Evolutionary conservation across 2,113 vertebrate genomes (phyloP).

Genomic region (Morone saxatilis): DNA sequence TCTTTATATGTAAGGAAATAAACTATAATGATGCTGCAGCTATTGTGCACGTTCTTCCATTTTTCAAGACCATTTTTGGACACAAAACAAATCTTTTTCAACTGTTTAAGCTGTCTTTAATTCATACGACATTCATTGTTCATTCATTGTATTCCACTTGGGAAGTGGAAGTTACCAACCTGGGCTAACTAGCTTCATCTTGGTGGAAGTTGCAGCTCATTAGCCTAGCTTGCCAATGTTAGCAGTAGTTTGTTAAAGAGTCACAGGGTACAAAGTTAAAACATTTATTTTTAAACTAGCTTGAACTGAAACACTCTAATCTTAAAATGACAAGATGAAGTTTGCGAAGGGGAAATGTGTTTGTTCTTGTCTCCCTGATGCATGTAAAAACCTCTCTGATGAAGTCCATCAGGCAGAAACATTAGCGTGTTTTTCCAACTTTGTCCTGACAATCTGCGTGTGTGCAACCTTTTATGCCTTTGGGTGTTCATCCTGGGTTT

Average conservation of each 20-base stretch:
- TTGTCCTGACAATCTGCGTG: too few relatives aligned
- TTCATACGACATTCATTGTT: neutral
- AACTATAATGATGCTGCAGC: neutral
- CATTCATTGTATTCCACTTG: neutral
- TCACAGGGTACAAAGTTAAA: too few relatives aligned
- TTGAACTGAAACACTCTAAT: neutral
- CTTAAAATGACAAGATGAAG: neutral
- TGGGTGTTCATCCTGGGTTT: too few relatives aligned
- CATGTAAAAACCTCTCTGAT: neutral
- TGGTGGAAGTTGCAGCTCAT: neutral
- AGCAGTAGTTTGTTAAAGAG: neutral
- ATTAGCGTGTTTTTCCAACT: too few relatives aligned
- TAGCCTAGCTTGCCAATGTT: neutral
- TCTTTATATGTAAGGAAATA: neutral
- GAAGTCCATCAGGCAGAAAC: too few relatives aligned
- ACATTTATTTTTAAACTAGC: neutral
- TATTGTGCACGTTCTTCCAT: neutral
- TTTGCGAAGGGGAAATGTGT: neutral
- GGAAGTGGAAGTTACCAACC: neutral
- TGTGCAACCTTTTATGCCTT: too few relatives aligned
- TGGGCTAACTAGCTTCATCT: neutral
- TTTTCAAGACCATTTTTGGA: neutral
- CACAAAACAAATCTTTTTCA: too few relatives aligned
- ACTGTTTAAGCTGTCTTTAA: neutral
- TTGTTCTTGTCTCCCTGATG: neutral